Evolutionary conservation across 2,113 vertebrate species (phyloP).

Genomic region (Gnathonemus echidnorhynchus): DNA sequence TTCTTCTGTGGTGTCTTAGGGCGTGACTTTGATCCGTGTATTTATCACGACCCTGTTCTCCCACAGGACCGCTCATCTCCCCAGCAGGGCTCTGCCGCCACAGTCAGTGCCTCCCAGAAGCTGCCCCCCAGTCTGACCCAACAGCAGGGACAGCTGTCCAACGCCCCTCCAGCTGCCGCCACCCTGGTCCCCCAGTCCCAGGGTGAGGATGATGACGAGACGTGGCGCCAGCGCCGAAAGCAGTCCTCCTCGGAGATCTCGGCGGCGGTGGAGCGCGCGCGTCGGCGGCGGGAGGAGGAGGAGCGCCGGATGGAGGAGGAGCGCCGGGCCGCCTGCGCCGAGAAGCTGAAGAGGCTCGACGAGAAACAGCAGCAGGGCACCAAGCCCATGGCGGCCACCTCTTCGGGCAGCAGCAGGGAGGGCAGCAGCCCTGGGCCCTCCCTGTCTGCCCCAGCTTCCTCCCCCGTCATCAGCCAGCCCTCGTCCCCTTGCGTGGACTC

Average conservation of each 20-base stretch:
- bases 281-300: constrained; percentile 79
- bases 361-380: constrained; percentile 66
- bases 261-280: constrained; percentile 78
- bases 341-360: constrained; percentile 83
- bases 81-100: constrained; percentile 33
- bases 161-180: constrained; percentile 41
- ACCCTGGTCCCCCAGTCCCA: constrained; percentile 44
- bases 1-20: not conserved
- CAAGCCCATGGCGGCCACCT: constrained; percentile 35
- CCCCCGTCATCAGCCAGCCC: constrained; percentile 61
- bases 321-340: constrained; percentile 78
- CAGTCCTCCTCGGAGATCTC: constrained; percentile 84
- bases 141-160: constrained; percentile 22
- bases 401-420: not conserved
- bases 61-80: constrained; percentile 50
- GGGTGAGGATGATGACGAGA: constrained; percentile 83
- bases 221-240: constrained; percentile 83
- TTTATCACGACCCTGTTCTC: not conserved
- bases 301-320: constrained; percentile 88
- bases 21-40: not conserved
- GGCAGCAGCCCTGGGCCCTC: constrained; percentile 55
- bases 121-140: constrained; percentile 32
- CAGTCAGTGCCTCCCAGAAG: constrained; percentile 37
- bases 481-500: constrained; percentile 60
- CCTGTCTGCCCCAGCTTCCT: constrained; percentile 53